These are phyloP conservation scores for Regulus satrapa DNA, from an alignment of 2,113 vertebrate genomes.

Conservation along the genomic window DNA sequence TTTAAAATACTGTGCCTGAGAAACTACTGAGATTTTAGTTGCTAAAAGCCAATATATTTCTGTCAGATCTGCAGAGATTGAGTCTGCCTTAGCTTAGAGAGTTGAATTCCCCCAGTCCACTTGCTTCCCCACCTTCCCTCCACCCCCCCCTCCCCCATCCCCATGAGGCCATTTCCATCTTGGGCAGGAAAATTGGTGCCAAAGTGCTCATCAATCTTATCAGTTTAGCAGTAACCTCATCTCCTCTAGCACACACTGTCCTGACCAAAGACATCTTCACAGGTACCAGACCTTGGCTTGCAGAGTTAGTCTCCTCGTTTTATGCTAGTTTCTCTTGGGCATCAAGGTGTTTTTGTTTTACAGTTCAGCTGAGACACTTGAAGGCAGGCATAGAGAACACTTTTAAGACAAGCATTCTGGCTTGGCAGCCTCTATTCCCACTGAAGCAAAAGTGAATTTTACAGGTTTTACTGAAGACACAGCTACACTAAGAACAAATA, in stretches of 20 bases:
- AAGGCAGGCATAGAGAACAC: neutral
- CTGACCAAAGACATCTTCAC: neutral
- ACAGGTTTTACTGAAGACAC: neutral
- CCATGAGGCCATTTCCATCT: neutral
- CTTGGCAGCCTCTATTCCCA: slow-evolving; percentile 25
- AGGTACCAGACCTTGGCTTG: neutral
- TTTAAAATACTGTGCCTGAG: neutral
- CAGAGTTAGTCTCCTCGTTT: neutral
- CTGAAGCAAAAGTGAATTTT: slow-evolving; percentile 28
- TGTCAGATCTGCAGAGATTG: neutral
- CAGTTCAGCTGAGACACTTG: neutral
- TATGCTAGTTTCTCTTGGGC: neutral
- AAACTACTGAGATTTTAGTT: neutral
- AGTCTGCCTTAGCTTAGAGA: neutral
- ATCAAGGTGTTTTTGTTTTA: neutral
- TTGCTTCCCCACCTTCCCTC: no score
- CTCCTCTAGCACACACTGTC: neutral
- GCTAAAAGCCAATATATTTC: neutral
- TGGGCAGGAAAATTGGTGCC: neutral
- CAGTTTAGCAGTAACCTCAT: neutral
- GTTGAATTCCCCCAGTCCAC: neutral
- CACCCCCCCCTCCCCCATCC: no score
- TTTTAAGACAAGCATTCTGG: slow-evolving; percentile 4
- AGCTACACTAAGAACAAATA: neutral
- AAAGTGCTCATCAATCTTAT: neutral